Evolutionary conservation across 1,140 invertebrate genomes (phyloP).

Genomic region (Geopemphigus sp.): DNA sequence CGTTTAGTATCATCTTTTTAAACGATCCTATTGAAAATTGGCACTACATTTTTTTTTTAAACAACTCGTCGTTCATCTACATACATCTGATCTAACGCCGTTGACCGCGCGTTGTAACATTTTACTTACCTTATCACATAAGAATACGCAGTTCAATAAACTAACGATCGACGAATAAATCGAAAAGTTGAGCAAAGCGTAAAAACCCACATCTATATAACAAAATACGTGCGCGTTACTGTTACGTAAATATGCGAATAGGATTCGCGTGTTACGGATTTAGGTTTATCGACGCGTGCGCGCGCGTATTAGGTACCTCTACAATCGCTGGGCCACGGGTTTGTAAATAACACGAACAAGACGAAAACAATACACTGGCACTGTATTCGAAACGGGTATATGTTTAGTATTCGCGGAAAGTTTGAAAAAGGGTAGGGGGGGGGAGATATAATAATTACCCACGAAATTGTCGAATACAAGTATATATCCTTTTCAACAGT

Average conservation of each 20-base stretch:
- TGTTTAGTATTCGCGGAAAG: neutral
- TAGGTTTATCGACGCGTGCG: neutral
- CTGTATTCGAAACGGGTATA: neutral
- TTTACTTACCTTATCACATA: slow-evolving; percentile 20
- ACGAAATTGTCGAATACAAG: neutral
- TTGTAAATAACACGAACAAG: neutral
- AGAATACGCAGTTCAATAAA: slow-evolving; percentile 6
- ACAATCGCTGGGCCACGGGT: slow-evolving; percentile 10
- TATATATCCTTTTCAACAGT: neutral
- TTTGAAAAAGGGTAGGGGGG: neutral
- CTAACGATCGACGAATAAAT: slow-evolving; percentile 5
- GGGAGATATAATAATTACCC: neutral
- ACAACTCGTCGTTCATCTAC: neutral
- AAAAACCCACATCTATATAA: neutral
- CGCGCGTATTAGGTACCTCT: neutral
- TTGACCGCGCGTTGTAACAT: neutral
- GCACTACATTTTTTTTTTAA: no score
- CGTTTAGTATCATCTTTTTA: no score
- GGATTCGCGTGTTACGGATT: no score
- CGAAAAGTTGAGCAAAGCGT: neutral
- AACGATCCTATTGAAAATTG: no score
- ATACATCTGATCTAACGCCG: neutral
- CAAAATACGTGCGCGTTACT: no score
- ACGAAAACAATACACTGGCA: neutral
- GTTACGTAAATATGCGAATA: no score